phyloP scores from a whole-genome alignment of 2,888 invertebrate species.

The Drosophila meridiana region DNA sequence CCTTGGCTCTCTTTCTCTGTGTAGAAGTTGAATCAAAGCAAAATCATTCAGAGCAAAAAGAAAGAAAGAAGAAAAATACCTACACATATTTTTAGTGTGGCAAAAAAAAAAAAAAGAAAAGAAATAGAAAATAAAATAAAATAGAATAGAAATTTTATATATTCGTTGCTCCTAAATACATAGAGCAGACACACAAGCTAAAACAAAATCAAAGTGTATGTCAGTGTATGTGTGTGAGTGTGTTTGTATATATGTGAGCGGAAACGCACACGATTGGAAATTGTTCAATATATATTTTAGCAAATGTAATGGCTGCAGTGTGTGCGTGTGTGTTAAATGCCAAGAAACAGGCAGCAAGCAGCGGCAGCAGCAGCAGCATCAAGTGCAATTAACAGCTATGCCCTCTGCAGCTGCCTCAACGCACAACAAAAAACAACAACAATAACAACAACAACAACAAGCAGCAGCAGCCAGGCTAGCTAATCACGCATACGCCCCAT shows the following conservation, averaged over 20 bases:
- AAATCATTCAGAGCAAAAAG: slow-evolving; percentile 65
- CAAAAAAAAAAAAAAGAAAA: slow-evolving; percentile 56
- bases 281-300: slow-evolving; percentile 48
- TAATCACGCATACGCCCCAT: slow-evolving; percentile 72
- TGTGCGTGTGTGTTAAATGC: slow-evolving; percentile 38
- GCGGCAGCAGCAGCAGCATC: slow-evolving; percentile 15
- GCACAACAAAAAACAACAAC: slow-evolving; percentile 25
- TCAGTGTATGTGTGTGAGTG: slow-evolving; percentile 27
- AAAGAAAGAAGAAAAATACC: slow-evolving; percentile 53
- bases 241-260: slow-evolving; percentile 45
- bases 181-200: slow-evolving; percentile 39
- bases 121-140: slow-evolving; percentile 41
- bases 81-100: slow-evolving; percentile 73
- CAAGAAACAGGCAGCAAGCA: slow-evolving; percentile 15
- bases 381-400: slow-evolving; percentile 33
- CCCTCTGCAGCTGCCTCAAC: slow-evolving; percentile 49
- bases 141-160: slow-evolving; percentile 70
- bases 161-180: slow-evolving; percentile 76
- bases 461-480: slow-evolving; percentile 27
- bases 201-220: slow-evolving; percentile 26
- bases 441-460: slow-evolving; percentile 18
- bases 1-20: slow-evolving; percentile 49
- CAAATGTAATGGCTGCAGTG: slow-evolving; percentile 38
- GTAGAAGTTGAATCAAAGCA: slow-evolving; percentile 65
- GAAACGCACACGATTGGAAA: slow-evolving; percentile 54